Base-by-base conservation (phyloP, 30 jellyfish, hydroid and myxozoan genomes). In the Aurelia aurita complex sp. Pacific region DNA sequence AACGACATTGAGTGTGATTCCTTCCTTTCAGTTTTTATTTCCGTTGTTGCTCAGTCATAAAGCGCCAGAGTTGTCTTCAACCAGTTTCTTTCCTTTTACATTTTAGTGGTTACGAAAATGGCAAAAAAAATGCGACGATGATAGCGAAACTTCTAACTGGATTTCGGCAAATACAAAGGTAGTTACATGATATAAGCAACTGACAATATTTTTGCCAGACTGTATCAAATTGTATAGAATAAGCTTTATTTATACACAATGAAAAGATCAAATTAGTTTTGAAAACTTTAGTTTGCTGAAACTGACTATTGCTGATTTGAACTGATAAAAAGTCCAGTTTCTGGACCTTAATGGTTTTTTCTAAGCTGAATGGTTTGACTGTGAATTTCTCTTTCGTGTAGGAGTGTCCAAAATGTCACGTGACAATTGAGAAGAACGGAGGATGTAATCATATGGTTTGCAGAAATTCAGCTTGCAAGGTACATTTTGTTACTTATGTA, bases 401-500 rank as follows among this genome's bases (percentile, higher is more conserved):
- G 99, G 99, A 94, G 62, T 94, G 99, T 67, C 99, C 99, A 34
- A 94, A 94, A 59, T 94, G 99, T 77, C 99, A 94, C 72, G 97
- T 94, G 67, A 94, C 99, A 53, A 94, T 94, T 33, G 99, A 94
- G 75, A 94, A 94, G 63, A 94, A 94, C 81, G 99, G 99, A 32
- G 99, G 99, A 2, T 94, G 99, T 83, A 94, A 94, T 77, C 99
- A 94, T 80, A 94, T 94, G 99, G 97, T 94, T 19, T 94, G 99
- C 77, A 89, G 99, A 50, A 94, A 89, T 64, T 62, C 99, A 17
- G 75, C 89, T 65, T 94, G 99, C 88, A 91, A 91, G 97, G 99
- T 94, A 63, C 23, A 80, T 72, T 62, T 60, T 8, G 15, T 81
- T 11, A 1, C 18, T 15, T n/a, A 33, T 17, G 3, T 61, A 11